Conservation (phyloP, 2,797 vertebrate genomes). For the Simalia tracyae region DNA sequence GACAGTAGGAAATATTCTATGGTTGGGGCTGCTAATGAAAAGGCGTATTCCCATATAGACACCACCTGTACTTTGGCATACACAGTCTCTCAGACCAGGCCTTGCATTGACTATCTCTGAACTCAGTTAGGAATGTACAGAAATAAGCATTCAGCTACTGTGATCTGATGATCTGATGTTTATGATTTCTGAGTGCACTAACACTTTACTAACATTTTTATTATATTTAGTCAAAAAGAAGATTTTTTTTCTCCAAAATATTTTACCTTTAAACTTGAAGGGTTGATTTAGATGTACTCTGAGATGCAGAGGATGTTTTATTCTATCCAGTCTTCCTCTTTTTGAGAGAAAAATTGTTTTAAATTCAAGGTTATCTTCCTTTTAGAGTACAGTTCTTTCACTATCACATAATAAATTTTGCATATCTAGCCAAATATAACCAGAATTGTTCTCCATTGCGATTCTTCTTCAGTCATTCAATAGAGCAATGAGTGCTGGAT, state of each 20-base stretch:
- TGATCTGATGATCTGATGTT: background rate
- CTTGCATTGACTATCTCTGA: background rate
- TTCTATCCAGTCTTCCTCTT: too few relatives aligned
- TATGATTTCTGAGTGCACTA: background rate
- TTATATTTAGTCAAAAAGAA: background rate
- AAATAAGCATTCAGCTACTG: background rate
- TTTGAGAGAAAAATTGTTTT: too few relatives aligned
- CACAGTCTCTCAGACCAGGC: background rate
- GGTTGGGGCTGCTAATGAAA: background rate
- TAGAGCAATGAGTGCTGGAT: background rate
- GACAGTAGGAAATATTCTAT: background rate
- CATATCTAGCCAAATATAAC: background rate
- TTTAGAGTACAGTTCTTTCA: background rate
- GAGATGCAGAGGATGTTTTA: too few relatives aligned
- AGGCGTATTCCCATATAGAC: background rate
- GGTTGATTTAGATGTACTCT: background rate
- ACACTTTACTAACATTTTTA: constrained; percentile 3
- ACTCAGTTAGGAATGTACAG: background rate
- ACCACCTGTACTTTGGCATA: background rate
- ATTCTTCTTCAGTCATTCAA: background rate
- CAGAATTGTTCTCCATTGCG: background rate
- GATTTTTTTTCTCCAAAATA: background rate
- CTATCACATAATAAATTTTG: background rate
- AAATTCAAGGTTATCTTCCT: background rate
- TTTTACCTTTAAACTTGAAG: background rate